Base-by-base conservation (phyloP, 2,113 vertebrate genomes). In the Triplophysa dalaica region DNA sequence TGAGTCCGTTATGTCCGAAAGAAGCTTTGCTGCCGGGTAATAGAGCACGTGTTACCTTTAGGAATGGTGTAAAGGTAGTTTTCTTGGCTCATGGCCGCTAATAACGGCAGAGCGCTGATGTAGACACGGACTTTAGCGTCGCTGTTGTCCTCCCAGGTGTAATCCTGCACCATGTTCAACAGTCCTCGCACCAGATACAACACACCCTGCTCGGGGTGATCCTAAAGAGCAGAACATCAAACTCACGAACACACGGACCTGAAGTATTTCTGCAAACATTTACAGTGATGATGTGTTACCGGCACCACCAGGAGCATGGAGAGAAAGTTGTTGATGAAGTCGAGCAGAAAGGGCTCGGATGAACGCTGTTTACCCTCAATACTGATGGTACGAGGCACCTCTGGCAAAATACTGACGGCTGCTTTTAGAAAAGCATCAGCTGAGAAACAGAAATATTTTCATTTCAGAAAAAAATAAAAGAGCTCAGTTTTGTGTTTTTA, bases 361-460 rank as follows among this genome's bases (percentile, higher is more conserved):
- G 95, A 93, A 38, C 96, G 90, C 87, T 94, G 93, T 86, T 99
- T 99, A 8, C 97, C 97, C 69, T 99, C 98, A 0, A 99, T 85
- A 8, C 77, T 96, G 87, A 99, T 95, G 86, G 83, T 93, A 85
- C 94, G 97, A 4, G 98, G 97, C 22, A 99, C 97, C 79, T 98
- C 97, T 0, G 95, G 94, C 68, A 99, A 86, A 60, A 99, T 84
- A 83, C 94, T 94, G 78, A 99, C 94, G 0, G 96, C 95, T 1
- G 98, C 96, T 88, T 95, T 98, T 86, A 99, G 95, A 86, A 99
- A 98, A 1, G 96, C 96, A 62, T 99, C 98, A 2, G 97, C 98
- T 99, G 82, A 10, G 83, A 88, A 86, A 85, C 0, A 85, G 75
- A 48, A 8, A 41, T 16, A 70, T 14, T 72, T 24, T 43, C 38